These are phyloP conservation scores for Littorina saxatilis DNA, from an alignment of 1,140 invertebrate genomes.

Conservation along the genomic window DNA sequence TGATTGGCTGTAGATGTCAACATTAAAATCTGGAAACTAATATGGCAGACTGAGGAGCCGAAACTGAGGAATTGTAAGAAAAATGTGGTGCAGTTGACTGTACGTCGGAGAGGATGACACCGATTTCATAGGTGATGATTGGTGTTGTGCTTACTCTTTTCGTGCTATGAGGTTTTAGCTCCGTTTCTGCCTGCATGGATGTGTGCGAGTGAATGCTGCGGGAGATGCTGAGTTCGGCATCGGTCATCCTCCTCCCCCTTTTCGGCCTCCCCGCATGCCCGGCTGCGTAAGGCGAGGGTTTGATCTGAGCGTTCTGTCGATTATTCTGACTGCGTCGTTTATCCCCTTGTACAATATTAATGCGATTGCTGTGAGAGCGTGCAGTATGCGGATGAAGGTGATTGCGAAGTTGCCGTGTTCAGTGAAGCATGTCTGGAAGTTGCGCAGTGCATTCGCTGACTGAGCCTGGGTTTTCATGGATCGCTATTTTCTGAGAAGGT, in stretches of 20 bases:
- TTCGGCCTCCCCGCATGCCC: not conserved
- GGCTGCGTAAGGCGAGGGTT: not conserved
- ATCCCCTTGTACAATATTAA: too few relatives aligned
- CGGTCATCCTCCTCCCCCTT: conserved; percentile 15
- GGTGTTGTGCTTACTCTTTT: too few relatives aligned
- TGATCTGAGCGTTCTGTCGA: too few relatives aligned
- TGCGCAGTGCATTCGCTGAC: too few relatives aligned
- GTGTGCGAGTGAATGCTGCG: conserved; percentile 11
- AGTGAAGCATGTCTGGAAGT: too few relatives aligned
- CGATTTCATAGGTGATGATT: conserved; percentile 21
- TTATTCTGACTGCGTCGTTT: too few relatives aligned
- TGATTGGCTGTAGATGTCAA: conserved; percentile 39
- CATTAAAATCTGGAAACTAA: conserved; percentile 41
- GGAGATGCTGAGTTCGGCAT: conserved; percentile 5
- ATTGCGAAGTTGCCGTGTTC: too few relatives aligned
- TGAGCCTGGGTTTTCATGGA: too few relatives aligned
- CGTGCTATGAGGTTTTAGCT: not conserved
- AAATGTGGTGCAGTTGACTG: conserved; percentile 2
- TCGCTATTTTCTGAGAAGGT: too few relatives aligned
- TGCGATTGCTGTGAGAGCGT: too few relatives aligned
- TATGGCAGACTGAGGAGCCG: conserved; percentile 30
- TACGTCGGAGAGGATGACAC: conserved; percentile 17
- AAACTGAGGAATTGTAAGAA: not conserved
- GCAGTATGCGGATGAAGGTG: too few relatives aligned
- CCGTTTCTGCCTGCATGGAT: not conserved